Evolutionary conservation across 2,888 invertebrate genomes (phyloP), one percentile per base, ranked within the genome.

Genomic region (Temnothorax rugatulus): DNA sequence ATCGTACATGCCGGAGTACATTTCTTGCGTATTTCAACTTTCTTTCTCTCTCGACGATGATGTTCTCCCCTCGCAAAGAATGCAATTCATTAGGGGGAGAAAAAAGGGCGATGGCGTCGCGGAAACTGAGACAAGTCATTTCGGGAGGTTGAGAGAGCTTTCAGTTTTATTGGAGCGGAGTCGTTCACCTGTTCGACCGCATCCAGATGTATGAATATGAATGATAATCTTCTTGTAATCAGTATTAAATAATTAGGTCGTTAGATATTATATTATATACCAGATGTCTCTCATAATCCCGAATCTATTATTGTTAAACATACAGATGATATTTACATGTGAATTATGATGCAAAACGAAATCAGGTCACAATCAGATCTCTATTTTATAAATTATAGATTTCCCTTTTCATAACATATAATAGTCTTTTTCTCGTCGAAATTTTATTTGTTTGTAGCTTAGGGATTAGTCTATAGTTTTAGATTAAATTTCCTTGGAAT

Each of bases 51-150:
- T 25, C 34, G 25, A 18, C 21, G 47, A 54, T 34, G 25, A 57
- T 7, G 29, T 66, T 18, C 59, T 41, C 34, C 34, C n/a, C 76
- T 69, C 63, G 81, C 29, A 21, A 76, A 82, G 57, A 66, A 84
- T 75, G 81, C 75, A 79, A 88, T 84, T 85, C 68, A 47, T 90
- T 84, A 83, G 69, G 7, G 29, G 7, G 25, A 52, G 25, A 82
- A 66, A n/a, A 68, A 25, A 34, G 66, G 9, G 13, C 74, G 85
- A 85, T 74, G 34, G 73, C 68, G 66, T 84, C 85, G 86, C 86
- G 88, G 81, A 85, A 88, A 85, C 68, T 82, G 50, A 75, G 73
- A 47, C 73, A 79, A 83, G 75, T 84, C 84, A 84, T 84, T 71
- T 57, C 11, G 38, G 29, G 38, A 18, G 54, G 29, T 38, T 25